A percentile compares a stretch with the other conserved stretches of the same genome.
Evolutionary conservation across 2,888 invertebrate genomes (phyloP).

Genomic region (Eilema griseolum): DNA sequence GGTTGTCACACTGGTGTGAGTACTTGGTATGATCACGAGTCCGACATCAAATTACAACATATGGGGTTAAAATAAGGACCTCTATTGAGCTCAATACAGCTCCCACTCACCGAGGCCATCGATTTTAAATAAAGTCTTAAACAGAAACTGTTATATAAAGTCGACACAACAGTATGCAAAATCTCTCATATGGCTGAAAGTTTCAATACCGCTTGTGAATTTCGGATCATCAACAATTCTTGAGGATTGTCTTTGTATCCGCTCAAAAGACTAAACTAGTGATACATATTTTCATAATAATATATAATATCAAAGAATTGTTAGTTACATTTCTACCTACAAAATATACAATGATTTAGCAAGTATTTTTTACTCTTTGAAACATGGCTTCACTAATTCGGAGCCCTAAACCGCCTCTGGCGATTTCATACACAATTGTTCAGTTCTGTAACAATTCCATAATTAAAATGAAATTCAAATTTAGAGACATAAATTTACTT

Average conservation of each 20-base stretch:
- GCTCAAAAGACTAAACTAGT: neutral
- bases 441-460: slow-evolving; percentile 5
- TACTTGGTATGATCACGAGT: too few species aligned
- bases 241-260: neutral
- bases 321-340: neutral
- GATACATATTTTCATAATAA: neutral
- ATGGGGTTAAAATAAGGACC: too few species aligned
- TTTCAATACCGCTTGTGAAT: slow-evolving; percentile 1
- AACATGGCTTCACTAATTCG: neutral
- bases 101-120: too few species aligned
- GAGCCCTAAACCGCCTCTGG: neutral
- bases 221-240: neutral
- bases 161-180: slow-evolving; percentile 4
- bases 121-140: neutral
- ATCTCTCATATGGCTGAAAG: neutral
- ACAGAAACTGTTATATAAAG: slow-evolving; percentile 2
- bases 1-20: too few species aligned
- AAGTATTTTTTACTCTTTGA: slow-evolving; percentile 3
- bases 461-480: slow-evolving; percentile 22
- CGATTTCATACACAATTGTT: slow-evolving; percentile 9
- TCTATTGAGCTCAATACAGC: neutral
- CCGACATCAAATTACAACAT: too few species aligned
- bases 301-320: too few species aligned
- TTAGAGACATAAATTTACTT: slow-evolving; percentile 11
- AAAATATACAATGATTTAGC: neutral